Percentiles rank a stretch among this genome's conserved stretches.
phyloP scores from a whole-genome alignment of 2,113 vertebrate species.

The Protomyctophum bolini region DNA sequence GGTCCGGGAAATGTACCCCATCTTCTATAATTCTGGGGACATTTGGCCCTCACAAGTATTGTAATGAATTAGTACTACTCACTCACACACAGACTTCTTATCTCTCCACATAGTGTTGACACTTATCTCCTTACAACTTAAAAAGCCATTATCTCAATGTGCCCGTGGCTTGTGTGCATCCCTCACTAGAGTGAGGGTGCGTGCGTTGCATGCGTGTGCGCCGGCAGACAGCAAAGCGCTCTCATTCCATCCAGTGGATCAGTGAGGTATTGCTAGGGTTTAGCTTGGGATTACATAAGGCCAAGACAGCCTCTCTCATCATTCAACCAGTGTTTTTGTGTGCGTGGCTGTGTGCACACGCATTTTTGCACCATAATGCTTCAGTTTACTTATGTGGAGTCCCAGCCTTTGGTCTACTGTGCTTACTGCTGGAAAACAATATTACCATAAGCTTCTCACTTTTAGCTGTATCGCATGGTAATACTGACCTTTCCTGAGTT shows the following conservation, averaged over 20 bases:
- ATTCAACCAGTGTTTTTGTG: conserved; percentile 11
- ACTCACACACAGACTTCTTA: too few species aligned
- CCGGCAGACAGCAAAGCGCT: conserved; percentile 44
- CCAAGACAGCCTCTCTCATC: conserved; percentile 41
- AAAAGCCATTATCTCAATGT: too few species aligned
- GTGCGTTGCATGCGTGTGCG: conserved; percentile 45
- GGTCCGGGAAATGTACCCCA: too few species aligned
- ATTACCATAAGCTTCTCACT: conserved; percentile 69
- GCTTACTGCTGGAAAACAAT: conserved; percentile 31
- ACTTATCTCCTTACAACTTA: too few species aligned
- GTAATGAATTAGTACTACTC: too few species aligned
- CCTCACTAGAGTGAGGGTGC: not conserved
- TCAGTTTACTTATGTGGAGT: conserved; percentile 8
- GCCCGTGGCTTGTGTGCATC: too few species aligned
- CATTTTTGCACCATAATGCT: conserved; percentile 1
- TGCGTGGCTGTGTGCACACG: not conserved
- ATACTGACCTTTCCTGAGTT: conserved; percentile 61
- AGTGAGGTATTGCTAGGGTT: conserved; percentile 39
- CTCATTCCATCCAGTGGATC: conserved; percentile 36
- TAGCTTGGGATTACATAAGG: conserved; percentile 56
- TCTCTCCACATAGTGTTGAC: too few species aligned
- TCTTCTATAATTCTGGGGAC: too few species aligned
- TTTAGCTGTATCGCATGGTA: conserved; percentile 62
- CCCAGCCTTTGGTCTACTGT: conserved; percentile 24
- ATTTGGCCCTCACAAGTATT: too few species aligned